Conservation (phyloP, 2,113 vertebrate genomes). For the Brachyhypopomus occidentalis region DNA sequence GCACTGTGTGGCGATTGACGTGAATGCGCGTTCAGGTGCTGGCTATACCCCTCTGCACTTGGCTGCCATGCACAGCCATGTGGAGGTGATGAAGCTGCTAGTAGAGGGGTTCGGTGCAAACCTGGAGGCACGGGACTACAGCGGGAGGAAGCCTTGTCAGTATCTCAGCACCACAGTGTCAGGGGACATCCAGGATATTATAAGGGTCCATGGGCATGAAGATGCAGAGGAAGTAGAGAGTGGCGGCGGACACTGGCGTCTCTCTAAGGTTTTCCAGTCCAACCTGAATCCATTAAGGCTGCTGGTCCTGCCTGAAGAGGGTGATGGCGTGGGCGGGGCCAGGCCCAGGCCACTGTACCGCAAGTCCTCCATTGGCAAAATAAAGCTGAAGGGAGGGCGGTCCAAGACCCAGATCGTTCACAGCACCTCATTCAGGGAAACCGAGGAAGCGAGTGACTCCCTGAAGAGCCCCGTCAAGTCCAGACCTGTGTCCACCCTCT, state of each 20-base stretch:
- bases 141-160: conserved; percentile 88
- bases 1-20: conserved; percentile 80
- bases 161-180: conserved; percentile 78
- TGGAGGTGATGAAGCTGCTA: conserved; percentile 87
- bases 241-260: conserved; percentile 77
- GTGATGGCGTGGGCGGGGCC: conserved; percentile 56
- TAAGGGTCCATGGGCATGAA: conserved; percentile 76
- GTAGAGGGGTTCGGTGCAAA: conserved; percentile 92
- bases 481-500: conserved; percentile 90
- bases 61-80: conserved; percentile 92
- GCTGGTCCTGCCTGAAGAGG: conserved; percentile 70
- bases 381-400: conserved; percentile 87
- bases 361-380: conserved; percentile 81
- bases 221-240: conserved; percentile 64
- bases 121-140: conserved; percentile 89
- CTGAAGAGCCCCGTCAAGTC: conserved; percentile 80
- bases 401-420: conserved; percentile 93
- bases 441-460: conserved; percentile 77
- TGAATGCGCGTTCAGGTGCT: conserved; percentile 85
- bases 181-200: conserved; percentile 78
- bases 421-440: conserved; percentile 82
- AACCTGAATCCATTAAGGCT: conserved; percentile 83
- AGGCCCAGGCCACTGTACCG: conserved; percentile 79
- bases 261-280: conserved; percentile 83
- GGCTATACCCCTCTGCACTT: conserved; percentile 93